Base-by-base conservation (phyloP, 2,888 invertebrate species). In the Euzophera pinguis region DNA sequence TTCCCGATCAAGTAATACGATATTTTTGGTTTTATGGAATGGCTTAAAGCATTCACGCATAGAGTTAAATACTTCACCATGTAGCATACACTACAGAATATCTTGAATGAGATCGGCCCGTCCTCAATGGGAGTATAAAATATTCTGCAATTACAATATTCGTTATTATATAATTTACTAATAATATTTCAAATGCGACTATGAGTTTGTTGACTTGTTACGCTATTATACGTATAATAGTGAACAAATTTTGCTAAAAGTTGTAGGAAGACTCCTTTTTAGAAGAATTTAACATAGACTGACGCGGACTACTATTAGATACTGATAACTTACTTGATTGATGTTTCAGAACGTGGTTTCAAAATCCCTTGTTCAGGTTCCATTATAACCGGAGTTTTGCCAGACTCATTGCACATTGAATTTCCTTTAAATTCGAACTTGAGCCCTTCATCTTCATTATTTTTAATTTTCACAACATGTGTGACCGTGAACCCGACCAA, bases 401-500 rank as follows among this genome's bases (percentile, higher is more conserved):
- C 87, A 14, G 89, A 90, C 62, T 92, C 91, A 27, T 92, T 89
- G 56, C 85, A 89, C 45, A 93, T 66, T 0, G 92, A 91, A 54
- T 91, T 83, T 9, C 91, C 89, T 57, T 83, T 78, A 55, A 93
- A 90, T 58, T 86, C 82, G 67, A 91, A 94, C 12, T 78, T 70
- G 0, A 93, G 66, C 27, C 77, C 62, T 57, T 91, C 81, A 10
- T 77, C 75, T 69, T 94, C 94, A 32, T 88, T 86, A 63, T 93
- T 94, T 54, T 83, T 84, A 50, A 94, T 65, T 12, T 74, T 64
- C 0, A 92, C 75, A 0, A 75, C 58, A 47, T 89, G 84, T 1
- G 73, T 76, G 1, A 86, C 78, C 1, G 84, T 86, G 52, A 91
- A 85, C 63, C 93, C 93, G 43, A 93, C 86, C 9, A 94, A 75